Base-by-base conservation (phyloP, 2,888 invertebrate genomes). In the Aphidoletes aphidimyza region DNA sequence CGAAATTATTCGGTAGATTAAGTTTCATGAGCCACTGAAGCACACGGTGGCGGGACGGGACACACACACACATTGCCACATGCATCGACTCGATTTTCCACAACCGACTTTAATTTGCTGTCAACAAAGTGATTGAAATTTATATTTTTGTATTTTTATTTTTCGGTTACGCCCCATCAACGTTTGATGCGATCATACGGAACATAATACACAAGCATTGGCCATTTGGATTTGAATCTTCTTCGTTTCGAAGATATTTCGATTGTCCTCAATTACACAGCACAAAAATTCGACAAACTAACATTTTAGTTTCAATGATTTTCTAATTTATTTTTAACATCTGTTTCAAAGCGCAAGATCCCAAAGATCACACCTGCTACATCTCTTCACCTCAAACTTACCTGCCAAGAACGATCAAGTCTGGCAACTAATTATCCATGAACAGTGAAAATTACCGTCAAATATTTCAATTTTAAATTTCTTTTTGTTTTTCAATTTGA, bases 101-200 rank as follows among this genome's bases (percentile, higher is more conserved):
- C 69, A 69, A 30, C 30, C 69, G 69, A 69, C 30, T 69, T 69
- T 69, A 69, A 69, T 69, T 69, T 69, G 69, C 69, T 69, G 69
- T 69, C 69, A 69, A 69, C 69, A 30, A 69, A 69, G 26, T 69
- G 69, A 69, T 69, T 69, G 69, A 69, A 69, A 69, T 69, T 69
- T 69, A 69, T 69, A 69, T 30, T 69, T 69, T 69, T 69, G 30
- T 69, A 30, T 34, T 69, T 22, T 22, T 2, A 30, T 69, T 69
- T 30, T 54, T 54, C 22, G n/a, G n/a, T n/a, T n/a, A 30, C 69
- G 69, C 69, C 14, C 14, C 69, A 34, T 14, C 69, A 30, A 34
- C 6, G 30, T 30, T 30, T 69, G 26, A 34, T 30, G 69, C 34
- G 34, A 30, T 69, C 69, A 69, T 69, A 69, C 69, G 69, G 26